These are phyloP conservation scores for Lophotis ruficrista DNA, from an alignment of 2,113 vertebrate genomes.

Conservation along the genomic window DNA sequence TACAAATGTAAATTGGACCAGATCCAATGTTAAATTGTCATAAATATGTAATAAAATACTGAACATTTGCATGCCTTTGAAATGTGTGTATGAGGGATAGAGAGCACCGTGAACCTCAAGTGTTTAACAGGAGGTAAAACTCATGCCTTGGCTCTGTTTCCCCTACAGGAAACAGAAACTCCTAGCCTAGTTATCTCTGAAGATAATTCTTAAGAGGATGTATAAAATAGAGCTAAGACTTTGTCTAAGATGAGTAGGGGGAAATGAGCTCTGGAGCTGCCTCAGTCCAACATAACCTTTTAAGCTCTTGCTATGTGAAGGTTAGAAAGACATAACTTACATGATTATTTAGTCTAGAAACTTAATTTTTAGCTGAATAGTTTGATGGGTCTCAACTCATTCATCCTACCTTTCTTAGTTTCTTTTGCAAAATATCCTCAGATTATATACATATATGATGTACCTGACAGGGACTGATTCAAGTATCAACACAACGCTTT, in stretches of 20 bases:
- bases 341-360: neutral
- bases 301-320: neutral
- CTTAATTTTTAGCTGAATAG: neutral
- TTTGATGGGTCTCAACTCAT: neutral
- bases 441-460: neutral
- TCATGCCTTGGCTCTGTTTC: neutral
- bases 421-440: neutral
- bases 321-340: neutral
- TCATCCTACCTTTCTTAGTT: neutral
- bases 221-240: neutral
- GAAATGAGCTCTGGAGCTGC: neutral
- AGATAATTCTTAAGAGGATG: neutral
- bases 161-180: neutral
- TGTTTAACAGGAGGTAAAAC: neutral
- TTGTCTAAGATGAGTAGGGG: neutral
- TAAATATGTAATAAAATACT: neutral
- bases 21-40: neutral
- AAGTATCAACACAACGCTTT: neutral
- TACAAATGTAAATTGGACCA: neutral
- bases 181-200: neutral
- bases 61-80: neutral
- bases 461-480: neutral
- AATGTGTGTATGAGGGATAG: neutral
- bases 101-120: neutral
- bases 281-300: neutral